Evolutionary conservation across 2,888 invertebrate genomes (phyloP), one percentile per base, ranked within the genome.

Genomic region (Autographa pulchrina): DNA sequence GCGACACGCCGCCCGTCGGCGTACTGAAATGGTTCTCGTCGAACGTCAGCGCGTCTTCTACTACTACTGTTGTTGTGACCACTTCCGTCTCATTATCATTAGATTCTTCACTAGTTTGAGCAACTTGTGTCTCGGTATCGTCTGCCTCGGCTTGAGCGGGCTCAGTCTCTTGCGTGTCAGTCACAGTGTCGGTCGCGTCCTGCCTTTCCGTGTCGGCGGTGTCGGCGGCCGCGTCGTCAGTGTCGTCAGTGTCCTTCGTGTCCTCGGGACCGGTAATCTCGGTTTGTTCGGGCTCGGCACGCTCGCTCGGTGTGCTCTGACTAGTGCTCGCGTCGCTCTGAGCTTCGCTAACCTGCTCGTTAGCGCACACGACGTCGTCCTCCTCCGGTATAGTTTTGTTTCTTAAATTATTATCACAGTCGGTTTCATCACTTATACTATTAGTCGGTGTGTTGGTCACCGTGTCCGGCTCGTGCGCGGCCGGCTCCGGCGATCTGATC

Each of bases 1-100:
- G 94, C 38, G 92, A 89, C 3, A 82, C 88, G 59, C 92, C 92
- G n/a, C 90, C 93, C 16, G 90, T 91, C 59, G 96, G 96, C 68
- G 96, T 96, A 83, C 95, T 96, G 86, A 96, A 96, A 87, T 96
- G 96, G 84, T 96, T 96, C 89, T 96, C 96, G 83, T 96, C 95
- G 77, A 96, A 95, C 31, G 93, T 95, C 83, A 95, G 77, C 14
- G 78, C 74, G 35, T 84, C 83, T 11, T 85, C 85, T 32, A 85
- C 86, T 11, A 78, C 54, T 9, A 81, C 82, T 20, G 86, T 86
- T 48, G 88, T 91, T 13, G 76, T 59, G 43, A 75, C 71, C 60
- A 87, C 86, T 59, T 62, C 61, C 35, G 16, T n/a, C 6, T 59
- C 54, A 62, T 68, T 74, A 59, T 77, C 78, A 11, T 25, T 18